Base-by-base conservation (phyloP, 2,113 vertebrate genomes). In the Corynorhinus townsendii region DNA sequence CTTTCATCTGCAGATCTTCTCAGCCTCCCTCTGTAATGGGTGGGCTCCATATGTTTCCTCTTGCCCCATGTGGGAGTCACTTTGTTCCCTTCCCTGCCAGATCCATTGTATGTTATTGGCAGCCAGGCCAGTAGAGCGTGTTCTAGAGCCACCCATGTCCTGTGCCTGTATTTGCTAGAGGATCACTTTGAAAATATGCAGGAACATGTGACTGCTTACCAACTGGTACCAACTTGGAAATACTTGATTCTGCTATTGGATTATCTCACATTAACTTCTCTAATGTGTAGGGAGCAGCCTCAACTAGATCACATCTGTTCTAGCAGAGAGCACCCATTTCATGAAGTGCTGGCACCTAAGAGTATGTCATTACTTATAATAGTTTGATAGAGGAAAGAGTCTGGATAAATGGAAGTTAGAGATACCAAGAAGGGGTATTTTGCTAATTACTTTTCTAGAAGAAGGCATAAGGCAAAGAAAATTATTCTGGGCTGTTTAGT, bases 1-100 rank as follows among this genome's bases (percentile, higher is more conserved):
- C 86, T 95, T 96, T 97, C 86, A 97, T 96, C 95, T 96, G 26
- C 40, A 73, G n/a, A 80, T 88, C 62, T 95, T 85, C 64, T 86
- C 73, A 75, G 83, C 45, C 24, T 77, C 81, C 43, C n/a, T 95
- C 85, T 95, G 77, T 88, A 43, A 77, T 24, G 54, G 75, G 80
- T 90, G 94, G 64, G 69, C 69, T 79, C 94, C 95, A 94, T 90
- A 92, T 94, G 87, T 91, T 94, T 82, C 62, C 54, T 93, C 30
- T 79, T 84, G 86, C 43, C 64, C 40, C 54, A 75, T 80, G 64
- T 76, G 86, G 77, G 54, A 94, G 73, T 47, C 49, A 33, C 68
- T 86, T 33, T 71, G 76, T 52, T 91, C 16, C 28, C 40, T 96
- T 91, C 52, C 9, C 20, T 72, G 11, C 15, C 38, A 56, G 76